Evolutionary conservation across 2,113 vertebrate genomes (phyloP).

Genomic region (human (Homo sapiens)): DNA sequence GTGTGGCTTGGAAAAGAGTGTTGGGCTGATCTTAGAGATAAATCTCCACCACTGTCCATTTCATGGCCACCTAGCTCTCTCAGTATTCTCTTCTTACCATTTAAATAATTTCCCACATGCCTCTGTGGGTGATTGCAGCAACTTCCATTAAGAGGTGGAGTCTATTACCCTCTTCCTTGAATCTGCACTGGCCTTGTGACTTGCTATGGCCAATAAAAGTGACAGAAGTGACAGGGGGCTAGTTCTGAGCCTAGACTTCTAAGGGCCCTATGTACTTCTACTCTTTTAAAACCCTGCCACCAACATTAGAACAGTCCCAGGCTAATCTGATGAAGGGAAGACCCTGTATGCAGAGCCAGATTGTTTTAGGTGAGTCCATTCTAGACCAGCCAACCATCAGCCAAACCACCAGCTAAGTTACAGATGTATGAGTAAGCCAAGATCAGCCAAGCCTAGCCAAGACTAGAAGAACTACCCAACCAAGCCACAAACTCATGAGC

Average conservation of each 20-base stretch:
- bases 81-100: background rate
- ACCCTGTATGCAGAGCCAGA: background rate
- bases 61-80: background rate
- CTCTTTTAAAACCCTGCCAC: background rate
- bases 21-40: background rate
- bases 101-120: constrained; percentile 10
- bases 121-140: background rate
- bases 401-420: constrained; percentile 49
- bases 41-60: background rate
- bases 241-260: background rate
- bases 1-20: background rate
- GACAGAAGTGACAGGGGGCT: background rate
- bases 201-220: background rate
- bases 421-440: constrained; percentile 51
- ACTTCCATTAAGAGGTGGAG: background rate
- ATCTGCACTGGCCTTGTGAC: background rate
- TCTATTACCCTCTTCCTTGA: background rate
- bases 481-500: constrained; percentile 53
- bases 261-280: background rate
- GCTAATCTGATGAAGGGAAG: background rate
- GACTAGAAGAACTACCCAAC: constrained; percentile 42
- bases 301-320: background rate
- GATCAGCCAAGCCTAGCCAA: constrained; percentile 45
- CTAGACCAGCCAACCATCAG: constrained; percentile 22
- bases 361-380: constrained; percentile 47